These are phyloP conservation scores for Gadopsis bispinosus DNA, from an alignment of 2,797 vertebrate genomes.

Conservation along the genomic window DNA sequence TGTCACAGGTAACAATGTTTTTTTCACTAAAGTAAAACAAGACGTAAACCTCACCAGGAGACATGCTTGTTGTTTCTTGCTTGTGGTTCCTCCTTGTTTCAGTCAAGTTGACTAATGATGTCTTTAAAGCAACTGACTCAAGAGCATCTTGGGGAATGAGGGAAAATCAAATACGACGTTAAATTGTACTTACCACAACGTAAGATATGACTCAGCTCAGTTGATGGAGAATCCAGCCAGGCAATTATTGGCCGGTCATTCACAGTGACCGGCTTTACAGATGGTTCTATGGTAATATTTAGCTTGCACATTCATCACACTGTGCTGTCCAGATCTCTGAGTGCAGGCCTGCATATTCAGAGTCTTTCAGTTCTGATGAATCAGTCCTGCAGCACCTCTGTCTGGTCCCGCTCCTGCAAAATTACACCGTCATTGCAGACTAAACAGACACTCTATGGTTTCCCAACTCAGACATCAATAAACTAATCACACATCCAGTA, in stretches of 20 bases:
- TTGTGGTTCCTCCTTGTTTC: not conserved
- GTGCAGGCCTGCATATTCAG: conserved; percentile 55
- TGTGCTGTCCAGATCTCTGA: conserved; percentile 41
- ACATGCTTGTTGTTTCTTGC: not conserved
- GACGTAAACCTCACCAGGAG: not conserved
- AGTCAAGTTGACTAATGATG: not conserved
- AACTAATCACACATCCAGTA: conserved; percentile 65
- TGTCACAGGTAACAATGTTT: not conserved
- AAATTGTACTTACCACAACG: not conserved
- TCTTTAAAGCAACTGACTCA: not conserved
- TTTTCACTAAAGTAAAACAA: not conserved
- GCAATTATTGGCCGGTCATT: conserved; percentile 39
- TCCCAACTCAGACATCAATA: conserved; percentile 70
- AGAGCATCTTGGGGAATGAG: not conserved
- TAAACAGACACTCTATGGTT: conserved; percentile 54
- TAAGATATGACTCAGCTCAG: conserved; percentile 13
- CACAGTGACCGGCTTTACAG: conserved; percentile 36
- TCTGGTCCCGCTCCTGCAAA: conserved; percentile 40
- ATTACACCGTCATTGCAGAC: conserved; percentile 56
- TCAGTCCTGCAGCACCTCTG: conserved; percentile 43
- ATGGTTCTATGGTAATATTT: conserved; percentile 65
- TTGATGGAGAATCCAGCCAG: conserved; percentile 14
- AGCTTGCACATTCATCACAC: conserved; percentile 62
- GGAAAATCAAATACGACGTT: not conserved
- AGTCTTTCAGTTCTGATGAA: conserved; percentile 48